Conservation (phyloP, 2,888 invertebrate genomes). For the Subacronicta megacephala region DNA sequence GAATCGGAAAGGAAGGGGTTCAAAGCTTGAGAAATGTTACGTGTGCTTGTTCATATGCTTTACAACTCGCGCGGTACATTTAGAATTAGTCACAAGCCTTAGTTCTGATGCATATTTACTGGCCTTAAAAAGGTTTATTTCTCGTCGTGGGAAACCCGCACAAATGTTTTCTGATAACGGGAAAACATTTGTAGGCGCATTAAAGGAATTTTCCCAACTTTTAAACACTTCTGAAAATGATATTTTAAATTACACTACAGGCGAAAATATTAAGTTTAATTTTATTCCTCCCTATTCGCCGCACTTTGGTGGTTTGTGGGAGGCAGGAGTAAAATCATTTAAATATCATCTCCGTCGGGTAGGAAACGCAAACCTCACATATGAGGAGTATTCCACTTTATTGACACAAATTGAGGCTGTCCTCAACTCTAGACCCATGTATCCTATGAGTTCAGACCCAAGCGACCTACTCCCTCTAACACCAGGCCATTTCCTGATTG, state of each 20-base stretch:
- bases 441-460: background rate
- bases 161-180: conserved; percentile 1
- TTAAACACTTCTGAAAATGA: background rate
- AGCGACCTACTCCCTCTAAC: background rate
- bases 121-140: background rate
- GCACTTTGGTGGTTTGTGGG: conserved; percentile 1
- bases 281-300: conserved; percentile 2
- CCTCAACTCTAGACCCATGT: conserved; percentile 2
- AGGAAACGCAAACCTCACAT: background rate
- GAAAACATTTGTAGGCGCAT: background rate
- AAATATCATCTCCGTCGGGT: background rate
- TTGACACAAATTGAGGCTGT: conserved; percentile 2
- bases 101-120: background rate
- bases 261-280: background rate
- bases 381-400: conserved; percentile 1
- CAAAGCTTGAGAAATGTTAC: background rate
- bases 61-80: background rate
- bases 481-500: conserved; percentile 3
- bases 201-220: background rate
- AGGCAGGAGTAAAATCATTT: background rate
- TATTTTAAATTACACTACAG: background rate
- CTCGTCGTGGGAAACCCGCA: background rate
- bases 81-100: background rate
- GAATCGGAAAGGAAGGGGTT: conserved; percentile 1
- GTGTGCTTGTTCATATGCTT: background rate